Conservation (phyloP, 1,140 invertebrate species). For the Globodera rostochiensis region DNA sequence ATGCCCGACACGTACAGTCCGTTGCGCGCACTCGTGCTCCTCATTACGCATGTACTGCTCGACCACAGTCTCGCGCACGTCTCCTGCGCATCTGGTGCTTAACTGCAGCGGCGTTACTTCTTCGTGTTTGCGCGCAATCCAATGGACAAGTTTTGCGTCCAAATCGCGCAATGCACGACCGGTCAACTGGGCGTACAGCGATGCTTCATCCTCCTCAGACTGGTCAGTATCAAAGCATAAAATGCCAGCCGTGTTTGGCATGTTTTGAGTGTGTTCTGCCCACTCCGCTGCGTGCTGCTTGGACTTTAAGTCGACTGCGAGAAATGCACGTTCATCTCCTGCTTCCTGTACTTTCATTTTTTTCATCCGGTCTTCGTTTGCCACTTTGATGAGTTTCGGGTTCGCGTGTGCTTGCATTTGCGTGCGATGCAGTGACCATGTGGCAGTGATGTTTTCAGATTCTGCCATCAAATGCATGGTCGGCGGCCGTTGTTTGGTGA, state of each 20-base stretch:
- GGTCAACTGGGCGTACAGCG: slow-evolving; percentile 54
- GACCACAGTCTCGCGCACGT: not conserved
- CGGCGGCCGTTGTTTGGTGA: not conserved
- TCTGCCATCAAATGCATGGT: slow-evolving; percentile 22
- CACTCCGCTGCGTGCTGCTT: slow-evolving; percentile 7
- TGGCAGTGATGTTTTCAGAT: slow-evolving; percentile 9
- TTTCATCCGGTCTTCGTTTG: slow-evolving; percentile 6
- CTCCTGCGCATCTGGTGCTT: not conserved
- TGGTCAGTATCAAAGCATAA: slow-evolving; percentile 37
- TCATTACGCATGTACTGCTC: slow-evolving; percentile 11
- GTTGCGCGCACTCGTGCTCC: slow-evolving; percentile 20
- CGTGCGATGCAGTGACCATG: slow-evolving; percentile 8
- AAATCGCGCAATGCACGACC: slow-evolving; percentile 35
- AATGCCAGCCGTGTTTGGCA: slow-evolving; percentile 20
- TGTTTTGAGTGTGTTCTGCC: slow-evolving; percentile 14
- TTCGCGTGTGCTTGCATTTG: not conserved
- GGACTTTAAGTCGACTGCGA: slow-evolving; percentile 25
- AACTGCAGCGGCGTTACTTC: not conserved
- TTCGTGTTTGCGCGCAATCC: not conserved
- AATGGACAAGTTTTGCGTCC: slow-evolving; percentile 26
- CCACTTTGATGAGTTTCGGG: slow-evolving; percentile 4
- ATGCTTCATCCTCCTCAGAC: slow-evolving; percentile 54
- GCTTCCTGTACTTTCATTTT: slow-evolving; percentile 11
- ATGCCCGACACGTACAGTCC: slow-evolving; percentile 4
- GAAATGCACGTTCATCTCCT: slow-evolving; percentile 16